Evolutionary conservation across 2,113 vertebrate genomes (phyloP), one percentile per base, ranked within the genome.

Genomic region (Bambusicola thoracicus): DNA sequence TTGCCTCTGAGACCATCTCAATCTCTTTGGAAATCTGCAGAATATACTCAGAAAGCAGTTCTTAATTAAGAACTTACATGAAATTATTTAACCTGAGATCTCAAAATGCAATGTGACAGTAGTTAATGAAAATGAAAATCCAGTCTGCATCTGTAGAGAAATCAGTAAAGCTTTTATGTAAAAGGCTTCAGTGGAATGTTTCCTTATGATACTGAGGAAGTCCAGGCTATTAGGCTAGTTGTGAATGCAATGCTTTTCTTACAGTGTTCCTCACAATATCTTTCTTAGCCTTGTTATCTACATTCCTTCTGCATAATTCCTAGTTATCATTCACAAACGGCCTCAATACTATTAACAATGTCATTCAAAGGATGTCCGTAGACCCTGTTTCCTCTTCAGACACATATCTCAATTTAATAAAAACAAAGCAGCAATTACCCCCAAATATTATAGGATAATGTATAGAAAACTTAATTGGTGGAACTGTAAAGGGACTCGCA

Each of bases 361-460:
- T 77, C 22, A 70, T 77, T 83, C 62, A 70, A 76, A 75, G 13
- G 9, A 7, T 86, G 38, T 49, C 61, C 51, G n/a, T 51, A 75
- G 48, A 38, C n/a, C 20, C 36, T 62, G 46, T 89, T 79, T 94
- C 67, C 62, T 85, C 92, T 91, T 96, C 93, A 96, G 93, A 85
- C 70, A 88, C 70, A 95, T 93, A 94, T 96, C 70, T 95, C 46
- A 94, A 80, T 62, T 86, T 34, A 87, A 79, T 22, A 93, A 91
- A 91, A 95, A 79, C 49, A 95, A 95, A 95, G 5, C 1, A 72
- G 46, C 15, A 95, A 94, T 58, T 79, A 18, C 8, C 34, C 12
- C 32, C 8, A 82, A 8, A 68, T 24, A 2, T 32, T 10, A 53
- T 48, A 76, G 14, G 40, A 44, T 66, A 85, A 68, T 4, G 5